Conservation (phyloP, 2,797 vertebrate species). For the Spizella passerina region DNA sequence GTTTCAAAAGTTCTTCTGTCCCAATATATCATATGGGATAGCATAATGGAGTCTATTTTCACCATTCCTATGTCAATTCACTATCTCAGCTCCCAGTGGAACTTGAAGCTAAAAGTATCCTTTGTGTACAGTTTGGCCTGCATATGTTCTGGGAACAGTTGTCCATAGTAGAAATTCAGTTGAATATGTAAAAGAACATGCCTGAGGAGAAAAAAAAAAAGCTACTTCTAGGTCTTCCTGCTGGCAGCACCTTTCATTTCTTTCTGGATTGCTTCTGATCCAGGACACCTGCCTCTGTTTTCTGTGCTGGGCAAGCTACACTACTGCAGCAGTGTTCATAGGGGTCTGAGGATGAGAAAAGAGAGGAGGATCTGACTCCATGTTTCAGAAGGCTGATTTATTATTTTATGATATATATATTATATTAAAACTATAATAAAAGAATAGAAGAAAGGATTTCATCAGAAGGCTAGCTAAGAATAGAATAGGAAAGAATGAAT, state of each 20-base stretch:
- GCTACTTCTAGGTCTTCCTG: conserved; percentile 42
- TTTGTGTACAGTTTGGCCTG: conserved; percentile 46
- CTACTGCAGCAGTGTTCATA: too few species aligned
- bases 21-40: neutral
- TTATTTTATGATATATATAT: too few species aligned
- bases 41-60: conserved; percentile 32
- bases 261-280: conserved; percentile 40
- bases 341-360: too few species aligned
- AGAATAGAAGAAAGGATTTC: too few species aligned
- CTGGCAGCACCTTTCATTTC: neutral
- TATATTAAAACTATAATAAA: too few species aligned
- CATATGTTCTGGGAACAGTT: conserved; percentile 36
- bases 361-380: too few species aligned
- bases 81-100: neutral
- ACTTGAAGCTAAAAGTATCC: conserved; percentile 25
- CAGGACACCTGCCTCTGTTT: neutral
- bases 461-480: too few species aligned
- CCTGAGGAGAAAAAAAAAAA: neutral
- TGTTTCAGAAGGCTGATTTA: too few species aligned
- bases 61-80: neutral
- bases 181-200: conserved; percentile 59
- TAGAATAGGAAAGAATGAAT: too few species aligned
- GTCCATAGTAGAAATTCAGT: conserved; percentile 26
- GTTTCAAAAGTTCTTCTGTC: neutral
- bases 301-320: neutral